Percentiles rank a stretch among this genome's conserved stretches.
phyloP scores from a whole-genome alignment of 2,888 invertebrate genomes.

The Petrolisthes cinctipes region DNA sequence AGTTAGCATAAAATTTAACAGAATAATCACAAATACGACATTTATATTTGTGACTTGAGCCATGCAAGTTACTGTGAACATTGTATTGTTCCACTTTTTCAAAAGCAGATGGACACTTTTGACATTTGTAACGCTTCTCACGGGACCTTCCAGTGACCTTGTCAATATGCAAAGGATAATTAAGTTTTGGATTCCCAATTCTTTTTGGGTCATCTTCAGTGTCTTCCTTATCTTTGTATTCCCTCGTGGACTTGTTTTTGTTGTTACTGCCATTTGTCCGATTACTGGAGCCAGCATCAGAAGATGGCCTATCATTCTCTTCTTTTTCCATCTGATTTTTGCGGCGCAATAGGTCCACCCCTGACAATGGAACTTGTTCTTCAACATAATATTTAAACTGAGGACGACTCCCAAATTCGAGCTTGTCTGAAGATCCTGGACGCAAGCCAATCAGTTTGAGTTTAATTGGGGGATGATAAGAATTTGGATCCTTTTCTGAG shows the following conservation, averaged over 20 bases:
- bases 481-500: slow-evolving; percentile 24
- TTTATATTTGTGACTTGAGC: slow-evolving; percentile 84
- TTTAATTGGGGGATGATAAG: slow-evolving; percentile 59
- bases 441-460: slow-evolving; percentile 58
- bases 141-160: slow-evolving; percentile 74
- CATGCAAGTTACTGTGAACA: slow-evolving; percentile 84
- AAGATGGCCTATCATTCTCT: slow-evolving; percentile 14
- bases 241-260: slow-evolving; percentile 36
- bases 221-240: slow-evolving; percentile 43
- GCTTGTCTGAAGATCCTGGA: slow-evolving; percentile 37
- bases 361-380: slow-evolving; percentile 65
- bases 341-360: slow-evolving; percentile 64
- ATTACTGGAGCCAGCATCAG: slow-evolving; percentile 20
- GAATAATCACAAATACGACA: slow-evolving; percentile 90
- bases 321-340: slow-evolving; percentile 64
- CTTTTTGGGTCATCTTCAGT: slow-evolving; percentile 70
- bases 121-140: slow-evolving; percentile 84
- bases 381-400: slow-evolving; percentile 64
- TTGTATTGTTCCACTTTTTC: slow-evolving; percentile 87
- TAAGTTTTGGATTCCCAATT: slow-evolving; percentile 83
- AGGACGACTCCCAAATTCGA: slow-evolving; percentile 41
- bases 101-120: slow-evolving; percentile 88
- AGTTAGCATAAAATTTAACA: slow-evolving; percentile 87
- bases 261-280: slow-evolving; percentile 23
- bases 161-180: slow-evolving; percentile 78